Evolutionary conservation across 2,888 invertebrate genomes (phyloP), one percentile per base, ranked within the genome.

Genomic region (Leucophora obtusa): DNA sequence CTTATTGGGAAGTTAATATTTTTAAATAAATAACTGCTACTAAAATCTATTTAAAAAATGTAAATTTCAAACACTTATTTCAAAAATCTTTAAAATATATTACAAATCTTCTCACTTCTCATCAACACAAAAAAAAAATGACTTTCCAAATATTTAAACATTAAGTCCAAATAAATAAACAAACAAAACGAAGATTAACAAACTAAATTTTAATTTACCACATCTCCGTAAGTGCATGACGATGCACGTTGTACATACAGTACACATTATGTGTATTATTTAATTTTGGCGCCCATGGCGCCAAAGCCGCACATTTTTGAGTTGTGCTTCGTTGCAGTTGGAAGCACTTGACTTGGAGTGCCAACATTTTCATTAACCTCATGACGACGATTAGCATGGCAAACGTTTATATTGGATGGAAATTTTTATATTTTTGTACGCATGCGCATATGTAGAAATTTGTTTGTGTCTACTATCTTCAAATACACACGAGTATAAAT

Each of bases 301-400:
- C 70, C 82, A 82, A 78, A 71, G 77, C 76, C 62, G 53, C 65
- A 80, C 83, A 74, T 33, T 59, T 79, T 83, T 15, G 60, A 65
- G 76, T 77, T 76, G 54, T 77, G 84, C 83, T 85, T 85, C 85
- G 85, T 84, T 86, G 82, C 87, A 86, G 84, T 86, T 86, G 86
- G 87, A 83, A 86, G 84, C 88, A 88, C 88, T 88, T 88, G 87
- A 88, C 85, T 88, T 87, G 86, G 85, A 87, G 88, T 88, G 88
- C 85, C 87, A 88, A 88, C 87, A 85, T 85, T 88, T 88, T 88
- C 87, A 88, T 88, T 88, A 88, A 87, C 85, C 86, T 83, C 83
- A 83, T 71, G 82, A 82, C 73, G 62, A 72, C 76, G 33, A 82
- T 79, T 76, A 82, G 75, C 75, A 76, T 79, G 72, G 53, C 60